Percentiles rank a stretch among this genome's conserved stretches.
phyloP scores from a whole-genome alignment of 2,113 vertebrate species.

The Tiliqua scincoides region DNA sequence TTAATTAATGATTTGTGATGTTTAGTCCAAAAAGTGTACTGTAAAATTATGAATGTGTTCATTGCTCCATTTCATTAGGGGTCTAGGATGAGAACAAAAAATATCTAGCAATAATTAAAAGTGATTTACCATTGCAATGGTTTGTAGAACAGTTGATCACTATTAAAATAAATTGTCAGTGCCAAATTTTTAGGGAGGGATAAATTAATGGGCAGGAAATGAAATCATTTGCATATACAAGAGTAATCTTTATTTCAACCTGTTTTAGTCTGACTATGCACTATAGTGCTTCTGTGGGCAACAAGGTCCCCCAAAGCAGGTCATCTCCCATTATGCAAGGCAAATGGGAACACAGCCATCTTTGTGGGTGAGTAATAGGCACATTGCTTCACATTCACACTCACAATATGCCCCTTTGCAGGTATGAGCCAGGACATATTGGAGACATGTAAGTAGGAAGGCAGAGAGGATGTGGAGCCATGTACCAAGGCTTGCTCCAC shows the following conservation, averaged over 20 bases:
- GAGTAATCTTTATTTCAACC: neutral
- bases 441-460: neutral
- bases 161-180: neutral
- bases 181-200: neutral
- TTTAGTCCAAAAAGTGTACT: neutral
- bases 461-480: too few species aligned
- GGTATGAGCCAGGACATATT: neutral
- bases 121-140: conserved; percentile 15
- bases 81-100: neutral
- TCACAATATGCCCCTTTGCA: neutral
- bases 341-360: too few species aligned
- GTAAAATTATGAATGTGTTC: conserved; percentile 7
- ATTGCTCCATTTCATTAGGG: neutral
- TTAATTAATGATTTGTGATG: neutral
- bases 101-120: neutral
- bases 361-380: neutral
- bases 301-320: neutral
- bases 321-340: neutral
- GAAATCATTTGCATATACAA: neutral
- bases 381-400: neutral
- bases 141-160: neutral
- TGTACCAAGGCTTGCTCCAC: neutral
- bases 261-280: conserved; percentile 1
- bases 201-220: neutral
- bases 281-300: neutral